Evolutionary conservation across 2,888 invertebrate species (phyloP), one percentile per base, ranked within the genome.

Genomic region (Eurytoma californica): DNA sequence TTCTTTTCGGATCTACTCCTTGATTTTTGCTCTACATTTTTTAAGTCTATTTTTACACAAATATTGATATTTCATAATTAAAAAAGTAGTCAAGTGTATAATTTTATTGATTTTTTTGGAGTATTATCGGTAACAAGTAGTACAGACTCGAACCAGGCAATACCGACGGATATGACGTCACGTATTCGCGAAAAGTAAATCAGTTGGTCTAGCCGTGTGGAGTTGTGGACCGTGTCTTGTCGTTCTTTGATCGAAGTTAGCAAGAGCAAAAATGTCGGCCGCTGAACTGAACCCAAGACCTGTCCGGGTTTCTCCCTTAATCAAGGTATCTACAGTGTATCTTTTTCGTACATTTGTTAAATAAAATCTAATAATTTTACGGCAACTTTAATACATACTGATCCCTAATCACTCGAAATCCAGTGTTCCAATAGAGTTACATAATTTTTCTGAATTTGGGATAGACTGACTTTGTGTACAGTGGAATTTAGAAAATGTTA

Each of bases 281-380:
- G 85, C 82, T 49, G 87, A 87, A 77, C 82, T 87, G 55, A 86
- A 84, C 74, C 87, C 88, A 12, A 85, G 85, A 86, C 95, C 96
- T 84, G 93, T 96, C 82, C 92, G 94, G 87, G 95, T 96, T 83
- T 95, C 96, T 70, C 96, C 96, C 72, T 91, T 96, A 77, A 96
- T 96, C 88, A 95, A 94, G 92, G 95, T 95, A 79, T 53, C 49
- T 14, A 18, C n/a, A 12, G 3, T 51, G 39, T 3, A 16, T 20
- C 14, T 24, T 28, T n/a, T 13, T 16, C 5, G 16, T 20, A 2
- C 58, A 9, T 28, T 0, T 16, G 53, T 20, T 18, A 63, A 24
- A 72, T 55, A n/a, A 1, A 24, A 55, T 65, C 0, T 2, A 39
- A 60, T 24, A 13, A 7, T 53, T 20, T 73, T 47, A 3, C 51